Base-by-base conservation (phyloP, 2,888 invertebrate species). In the Blastobasis lacticolella region DNA sequence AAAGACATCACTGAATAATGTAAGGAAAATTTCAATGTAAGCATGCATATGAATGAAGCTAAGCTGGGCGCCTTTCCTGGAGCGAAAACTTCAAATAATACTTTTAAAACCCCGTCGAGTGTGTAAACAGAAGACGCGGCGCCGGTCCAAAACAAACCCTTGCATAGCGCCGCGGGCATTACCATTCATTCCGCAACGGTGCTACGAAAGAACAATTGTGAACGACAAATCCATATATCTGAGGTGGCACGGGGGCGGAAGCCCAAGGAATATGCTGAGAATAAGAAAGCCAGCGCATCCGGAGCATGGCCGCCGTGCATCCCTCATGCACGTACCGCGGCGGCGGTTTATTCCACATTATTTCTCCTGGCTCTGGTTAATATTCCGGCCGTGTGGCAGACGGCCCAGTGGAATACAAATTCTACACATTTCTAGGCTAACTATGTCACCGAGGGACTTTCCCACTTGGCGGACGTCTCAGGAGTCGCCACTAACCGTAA, bases 301-400 rank as follows among this genome's bases (percentile, higher is more conserved):
- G 56, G 57, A 64, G 67, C 69, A 70, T 64, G 68, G 62, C 63
- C 64, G 61, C 59, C 62, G 64, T 59, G 65, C 66, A 73, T 69
- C 68, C 62, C 63, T 70, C 71, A 71, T 78, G 75, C 83, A 81
- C 81, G 80, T 79, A 71, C 73, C 72, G 60, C 70, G 74, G 76
- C 77, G 71, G 74, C 76, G 72, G 78, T 79, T 81, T 78, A 78
- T 78, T 77, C 80, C 73, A 78, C 81, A 78, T 82, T 82, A 83
- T 77, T 81, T 78, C 81, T 77, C 70, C 63, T 71, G 69, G 59
- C 62, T 57, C 62, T 70, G 65, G 77, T 84, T 85, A 78, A 76
- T 81, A 84, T 84, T 84, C 83, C 67, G 60, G 49, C 67, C 66
- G 72, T 73, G 79, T 74, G 65, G 64, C 60, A 64, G 69, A 70